A percentile compares a stretch with the other conserved stretches of the same genome.
Evolutionary conservation across 1,140 invertebrate species (phyloP).

Genomic region (Ericerus pela): DNA sequence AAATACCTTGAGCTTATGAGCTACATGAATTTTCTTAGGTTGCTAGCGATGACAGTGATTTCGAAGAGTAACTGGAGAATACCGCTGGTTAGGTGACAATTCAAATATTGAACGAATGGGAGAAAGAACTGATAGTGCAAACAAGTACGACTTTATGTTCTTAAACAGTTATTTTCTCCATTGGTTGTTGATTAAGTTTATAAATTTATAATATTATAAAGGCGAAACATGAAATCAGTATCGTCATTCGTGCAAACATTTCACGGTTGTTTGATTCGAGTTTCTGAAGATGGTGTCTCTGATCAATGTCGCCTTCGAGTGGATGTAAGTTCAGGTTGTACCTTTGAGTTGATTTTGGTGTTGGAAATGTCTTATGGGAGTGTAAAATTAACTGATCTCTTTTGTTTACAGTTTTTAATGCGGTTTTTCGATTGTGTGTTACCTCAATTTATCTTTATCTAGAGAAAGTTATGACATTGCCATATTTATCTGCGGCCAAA

Average conservation of each 20-base stretch:
- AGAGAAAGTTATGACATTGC: constrained; percentile 45
- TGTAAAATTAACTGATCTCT: constrained; percentile 15
- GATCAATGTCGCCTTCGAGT: constrained; percentile 41
- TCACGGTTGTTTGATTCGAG: constrained; percentile 51
- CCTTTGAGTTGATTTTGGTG: constrained; percentile 7
- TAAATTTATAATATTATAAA: constrained; percentile 16
- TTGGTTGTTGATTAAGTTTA: background rate
- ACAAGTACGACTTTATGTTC: constrained; percentile 25
- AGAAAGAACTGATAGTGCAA: constrained; percentile 49
- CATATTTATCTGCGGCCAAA: constrained; percentile 33
- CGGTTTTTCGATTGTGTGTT: constrained; percentile 72
- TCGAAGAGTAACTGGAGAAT: constrained; percentile 34
- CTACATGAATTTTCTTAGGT: constrained; percentile 33
- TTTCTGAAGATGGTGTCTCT: constrained; percentile 40
- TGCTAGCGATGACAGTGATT: constrained; percentile 69
- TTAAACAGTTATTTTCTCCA: background rate
- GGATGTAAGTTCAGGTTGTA: constrained; percentile 40
- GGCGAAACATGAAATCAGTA: constrained; percentile 15
- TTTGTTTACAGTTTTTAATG: constrained; percentile 61
- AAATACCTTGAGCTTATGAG: constrained; percentile 19
- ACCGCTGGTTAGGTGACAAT: constrained; percentile 37
- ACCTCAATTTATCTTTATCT: constrained; percentile 62
- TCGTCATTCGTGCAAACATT: constrained; percentile 50
- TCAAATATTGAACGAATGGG: constrained; percentile 43
- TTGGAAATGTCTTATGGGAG: background rate